phyloP scores from a whole-genome alignment of 2,888 invertebrate genomes.

The Cheilosia variabilis region DNA sequence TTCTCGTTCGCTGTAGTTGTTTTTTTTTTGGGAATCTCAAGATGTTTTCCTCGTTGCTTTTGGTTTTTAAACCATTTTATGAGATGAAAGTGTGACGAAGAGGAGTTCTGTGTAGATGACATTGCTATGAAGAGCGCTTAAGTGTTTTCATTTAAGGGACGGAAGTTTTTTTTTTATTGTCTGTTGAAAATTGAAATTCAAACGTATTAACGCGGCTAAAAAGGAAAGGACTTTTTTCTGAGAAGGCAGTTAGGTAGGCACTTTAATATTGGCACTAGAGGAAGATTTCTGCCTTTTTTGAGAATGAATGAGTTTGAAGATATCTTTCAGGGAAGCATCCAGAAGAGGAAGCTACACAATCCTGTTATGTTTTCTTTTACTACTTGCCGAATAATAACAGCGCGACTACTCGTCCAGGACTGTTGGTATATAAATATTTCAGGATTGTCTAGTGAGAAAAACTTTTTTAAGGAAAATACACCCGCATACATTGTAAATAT shows the following conservation, averaged over 20 bases:
- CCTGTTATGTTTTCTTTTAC: too few relatives aligned
- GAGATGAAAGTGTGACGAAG: slow-evolving; percentile 33
- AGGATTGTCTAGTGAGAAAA: too few relatives aligned
- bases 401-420: too few relatives aligned
- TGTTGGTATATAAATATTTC: too few relatives aligned
- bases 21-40: background rate
- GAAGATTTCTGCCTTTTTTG: background rate
- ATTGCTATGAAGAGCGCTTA: slow-evolving; percentile 7
- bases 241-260: background rate
- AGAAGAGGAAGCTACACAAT: too few relatives aligned
- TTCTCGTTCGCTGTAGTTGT: slow-evolving; percentile 12
- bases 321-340: too few relatives aligned
- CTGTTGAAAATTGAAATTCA: slow-evolving; percentile 30
- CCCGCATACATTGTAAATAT: too few relatives aligned
- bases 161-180: background rate
- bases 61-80: slow-evolving; percentile 18
- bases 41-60: slow-evolving; percentile 25
- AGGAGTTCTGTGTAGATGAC: slow-evolving; percentile 20
- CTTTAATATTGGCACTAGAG: slow-evolving; percentile 2
- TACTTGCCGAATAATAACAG: too few relatives aligned
- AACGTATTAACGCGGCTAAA: slow-evolving; percentile 24
- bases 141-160: slow-evolving; percentile 49
- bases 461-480: too few relatives aligned
- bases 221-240: slow-evolving; percentile 5
- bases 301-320: background rate